Percentiles rank a stretch among this genome's conserved stretches.
Conservation (phyloP, 2,797 vertebrate genomes). For the Aplochiton taeniatus region DNA sequence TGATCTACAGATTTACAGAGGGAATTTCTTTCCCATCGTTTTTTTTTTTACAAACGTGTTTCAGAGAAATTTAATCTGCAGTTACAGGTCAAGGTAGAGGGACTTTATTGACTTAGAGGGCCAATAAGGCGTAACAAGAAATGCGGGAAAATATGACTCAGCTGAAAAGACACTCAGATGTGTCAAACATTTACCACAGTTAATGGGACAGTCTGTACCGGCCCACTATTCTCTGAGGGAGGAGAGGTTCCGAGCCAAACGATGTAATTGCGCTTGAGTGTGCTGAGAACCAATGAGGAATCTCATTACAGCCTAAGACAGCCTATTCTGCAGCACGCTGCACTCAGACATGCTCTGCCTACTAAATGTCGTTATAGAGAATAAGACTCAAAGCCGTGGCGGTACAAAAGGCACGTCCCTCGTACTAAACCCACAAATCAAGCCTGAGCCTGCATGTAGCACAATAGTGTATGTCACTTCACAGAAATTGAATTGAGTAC, state of each 20-base stretch:
- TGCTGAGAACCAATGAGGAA: not conserved
- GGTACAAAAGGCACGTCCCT: not conserved
- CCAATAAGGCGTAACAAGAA: not conserved
- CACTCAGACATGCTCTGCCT: not conserved
- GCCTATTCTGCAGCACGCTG: not conserved
- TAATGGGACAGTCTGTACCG: conserved; percentile 19
- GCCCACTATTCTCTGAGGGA: not conserved
- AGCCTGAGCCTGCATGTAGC: too few species aligned
- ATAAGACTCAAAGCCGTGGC: not conserved
- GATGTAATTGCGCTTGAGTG: not conserved
- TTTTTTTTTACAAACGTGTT: too few species aligned
- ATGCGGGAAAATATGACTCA: conserved; percentile 44
- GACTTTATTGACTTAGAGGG: conserved; percentile 20
- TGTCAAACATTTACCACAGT: conserved; percentile 14
- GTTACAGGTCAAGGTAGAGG: conserved; percentile 26
- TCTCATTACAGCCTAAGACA: not conserved
- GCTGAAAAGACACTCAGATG: conserved; percentile 41
- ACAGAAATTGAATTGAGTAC: too few species aligned
- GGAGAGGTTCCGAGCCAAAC: not conserved
- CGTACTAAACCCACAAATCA: not conserved
- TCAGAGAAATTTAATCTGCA: conserved; percentile 46
- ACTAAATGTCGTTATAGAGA: not conserved
- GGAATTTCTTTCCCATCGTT: too few species aligned
- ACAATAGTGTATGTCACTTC: too few species aligned
- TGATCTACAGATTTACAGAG: not conserved